phyloP scores from a whole-genome alignment of 64 coral and sea anemone genomes.

The Montipora capricornis region DNA sequence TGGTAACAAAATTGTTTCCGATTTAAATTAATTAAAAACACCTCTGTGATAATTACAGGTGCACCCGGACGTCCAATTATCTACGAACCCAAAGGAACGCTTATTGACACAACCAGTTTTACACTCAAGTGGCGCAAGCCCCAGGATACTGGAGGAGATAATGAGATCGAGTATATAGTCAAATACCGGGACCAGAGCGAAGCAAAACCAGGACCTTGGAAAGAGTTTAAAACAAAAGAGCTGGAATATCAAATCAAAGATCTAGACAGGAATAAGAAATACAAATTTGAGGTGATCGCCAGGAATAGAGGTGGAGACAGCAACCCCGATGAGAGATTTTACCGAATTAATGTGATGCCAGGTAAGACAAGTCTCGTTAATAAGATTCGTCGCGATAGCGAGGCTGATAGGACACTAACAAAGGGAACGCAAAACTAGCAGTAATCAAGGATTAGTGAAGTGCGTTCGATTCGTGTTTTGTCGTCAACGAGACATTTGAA shows the following conservation, averaged over 20 bases:
- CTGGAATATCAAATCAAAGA: background rate
- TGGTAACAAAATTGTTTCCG: too few relatives aligned
- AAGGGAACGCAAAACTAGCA: background rate
- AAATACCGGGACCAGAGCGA: background rate
- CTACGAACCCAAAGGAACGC: constrained; percentile 1
- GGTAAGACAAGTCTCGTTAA: too few relatives aligned
- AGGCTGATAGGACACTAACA: too few relatives aligned
- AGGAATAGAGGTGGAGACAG: background rate
- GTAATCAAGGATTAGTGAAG: background rate
- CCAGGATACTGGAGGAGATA: constrained; percentile 33
- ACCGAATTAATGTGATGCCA: background rate
- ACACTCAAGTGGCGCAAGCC: constrained; percentile 54
- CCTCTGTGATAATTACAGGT: constrained; percentile 7
- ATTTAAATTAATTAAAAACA: background rate
- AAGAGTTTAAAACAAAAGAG: background rate
- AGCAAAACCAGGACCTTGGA: background rate
- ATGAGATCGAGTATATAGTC: constrained; percentile 30
- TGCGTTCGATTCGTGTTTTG: too few relatives aligned
- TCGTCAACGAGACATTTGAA: too few relatives aligned
- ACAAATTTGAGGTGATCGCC: constrained; percentile 17
- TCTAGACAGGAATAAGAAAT: background rate
- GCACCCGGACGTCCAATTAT: constrained; percentile 56
- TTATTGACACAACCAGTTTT: background rate
- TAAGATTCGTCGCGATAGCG: too few relatives aligned
- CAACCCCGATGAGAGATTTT: background rate